Evolutionary conservation across 2,113 vertebrate genomes (phyloP), one percentile per base, ranked within the genome.

Genomic region (Beaufortia kweichowensis): DNA sequence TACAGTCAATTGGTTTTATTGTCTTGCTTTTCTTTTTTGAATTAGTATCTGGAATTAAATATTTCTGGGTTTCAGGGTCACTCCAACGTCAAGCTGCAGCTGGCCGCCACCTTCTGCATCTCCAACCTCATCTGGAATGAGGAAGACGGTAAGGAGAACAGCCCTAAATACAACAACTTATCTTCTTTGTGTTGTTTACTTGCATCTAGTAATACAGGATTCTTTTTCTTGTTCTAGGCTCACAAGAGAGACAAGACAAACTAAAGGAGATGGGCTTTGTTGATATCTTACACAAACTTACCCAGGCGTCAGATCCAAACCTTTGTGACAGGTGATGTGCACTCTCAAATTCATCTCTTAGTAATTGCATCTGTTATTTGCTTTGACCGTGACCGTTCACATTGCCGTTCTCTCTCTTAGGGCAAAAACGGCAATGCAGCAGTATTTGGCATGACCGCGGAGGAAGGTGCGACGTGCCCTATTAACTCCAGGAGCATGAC

Each of bases 101-200:
- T 99, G 76, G 96, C 97, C 31, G 95, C 97, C 82, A 98, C 96
- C 84, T 96, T 96, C 90, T 98, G 96, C 83, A 92, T 99, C 91
- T 98, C 96, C 82, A 99, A 98, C 90, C 95, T 99, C 57, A 93
- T 98, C 89, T 98, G 97, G 97, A 98, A 98, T 78, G 97, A 98
- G 90, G 97, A 99, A 81, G 96, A 99, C 85, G 96, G 97, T 98
- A 92, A 95, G 94, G 9, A 46, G 14, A 15, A 19, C 10, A n/a
- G 55, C 15, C 14, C 43, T 5, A 46, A 17, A 4, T 35, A 35
- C n/a, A n/a, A 10, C 35, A 39, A 39, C 9, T 0, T 39, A 39
- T 39, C 8, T 8, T 35, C 33, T 43, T 43, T 6, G 7, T 19
- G 33, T 15, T 66, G 41, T 68, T 53, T 53, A 12, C 21, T 15